These are phyloP conservation scores for Sphenodon punctatus DNA, from an alignment of 2,797 vertebrate genomes.

Conservation along the genomic window DNA sequence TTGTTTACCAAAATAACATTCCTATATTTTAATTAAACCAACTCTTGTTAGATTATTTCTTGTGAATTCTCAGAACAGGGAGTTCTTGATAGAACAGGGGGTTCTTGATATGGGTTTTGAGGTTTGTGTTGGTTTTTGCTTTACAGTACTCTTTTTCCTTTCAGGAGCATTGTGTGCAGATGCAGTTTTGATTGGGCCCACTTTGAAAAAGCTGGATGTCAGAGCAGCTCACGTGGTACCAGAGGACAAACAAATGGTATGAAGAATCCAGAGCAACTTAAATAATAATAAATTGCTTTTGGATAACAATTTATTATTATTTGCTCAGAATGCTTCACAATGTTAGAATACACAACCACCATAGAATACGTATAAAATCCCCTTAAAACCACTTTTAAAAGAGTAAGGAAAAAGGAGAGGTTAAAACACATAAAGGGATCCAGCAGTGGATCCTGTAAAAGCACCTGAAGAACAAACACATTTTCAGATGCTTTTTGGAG, in stretches of 20 bases:
- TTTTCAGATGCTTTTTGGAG: no score
- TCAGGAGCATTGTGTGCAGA: conserved; percentile 60
- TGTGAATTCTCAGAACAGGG: neutral
- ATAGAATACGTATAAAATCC: no score
- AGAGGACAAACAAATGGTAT: conserved; percentile 76
- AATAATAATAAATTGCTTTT: no score
- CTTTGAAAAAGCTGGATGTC: conserved; percentile 60
- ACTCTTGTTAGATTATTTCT: neutral
- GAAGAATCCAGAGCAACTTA: neutral
- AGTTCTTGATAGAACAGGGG: neutral
- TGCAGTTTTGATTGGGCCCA: conserved; percentile 35
- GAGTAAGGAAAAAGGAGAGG: no score
- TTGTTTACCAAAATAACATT: neutral
- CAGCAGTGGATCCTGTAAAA: no score
- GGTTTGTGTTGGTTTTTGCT: neutral
- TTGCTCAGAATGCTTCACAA: no score
- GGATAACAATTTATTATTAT: no score
- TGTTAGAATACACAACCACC: no score
- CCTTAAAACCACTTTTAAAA: no score
- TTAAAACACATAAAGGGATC: no score
- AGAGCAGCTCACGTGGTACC: conserved; percentile 60
- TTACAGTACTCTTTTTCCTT: neutral
- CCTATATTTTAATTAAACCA: neutral
- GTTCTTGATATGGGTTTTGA: neutral
- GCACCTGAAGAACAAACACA: no score